Percentiles rank a stretch among this genome's conserved stretches.
These are phyloP conservation scores for Apis florea DNA, from an alignment of 1,140 invertebrate genomes.

Conservation along the genomic window DNA sequence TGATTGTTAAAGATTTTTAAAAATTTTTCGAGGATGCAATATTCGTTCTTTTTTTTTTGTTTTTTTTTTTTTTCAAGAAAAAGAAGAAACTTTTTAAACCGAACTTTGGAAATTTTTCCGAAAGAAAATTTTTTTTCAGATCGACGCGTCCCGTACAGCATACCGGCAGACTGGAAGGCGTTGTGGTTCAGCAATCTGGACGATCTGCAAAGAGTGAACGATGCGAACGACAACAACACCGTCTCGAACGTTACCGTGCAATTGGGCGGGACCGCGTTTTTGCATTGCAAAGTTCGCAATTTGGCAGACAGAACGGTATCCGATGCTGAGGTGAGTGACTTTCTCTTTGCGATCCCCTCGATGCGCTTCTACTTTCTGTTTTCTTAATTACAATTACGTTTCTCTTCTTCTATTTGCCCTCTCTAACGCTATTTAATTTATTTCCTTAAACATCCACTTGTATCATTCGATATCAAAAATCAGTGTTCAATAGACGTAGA, in stretches of 20 bases:
- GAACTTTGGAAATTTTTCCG: not conserved
- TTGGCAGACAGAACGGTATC: constrained; percentile 84
- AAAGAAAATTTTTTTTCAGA: constrained; percentile 66
- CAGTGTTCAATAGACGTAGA: no score
- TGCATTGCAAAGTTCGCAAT: constrained; percentile 89
- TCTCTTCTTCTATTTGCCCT: no score
- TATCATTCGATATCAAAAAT: not conserved
- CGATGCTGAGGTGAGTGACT: constrained; percentile 76
- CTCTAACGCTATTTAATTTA: no score
- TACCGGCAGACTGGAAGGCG: constrained; percentile 81
- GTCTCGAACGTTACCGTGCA: constrained; percentile 90
- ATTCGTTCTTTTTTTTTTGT: no score
- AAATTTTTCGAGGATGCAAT: no score
- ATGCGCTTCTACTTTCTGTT: no score
- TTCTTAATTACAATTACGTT: no score
- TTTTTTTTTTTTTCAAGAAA: not conserved
- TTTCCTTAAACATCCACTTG: no score
- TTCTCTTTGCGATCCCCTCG: no score
- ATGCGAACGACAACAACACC: constrained; percentile 85
- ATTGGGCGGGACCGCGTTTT: constrained; percentile 90
- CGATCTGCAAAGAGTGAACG: constrained; percentile 81
- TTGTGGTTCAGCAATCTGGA: constrained; percentile 84
- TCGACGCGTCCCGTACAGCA: constrained; percentile 77
- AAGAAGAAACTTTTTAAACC: no score
- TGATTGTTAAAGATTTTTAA: no score